These are phyloP conservation scores for Danio choprae DNA, from an alignment of 2,797 vertebrate species.

Conservation along the genomic window DNA sequence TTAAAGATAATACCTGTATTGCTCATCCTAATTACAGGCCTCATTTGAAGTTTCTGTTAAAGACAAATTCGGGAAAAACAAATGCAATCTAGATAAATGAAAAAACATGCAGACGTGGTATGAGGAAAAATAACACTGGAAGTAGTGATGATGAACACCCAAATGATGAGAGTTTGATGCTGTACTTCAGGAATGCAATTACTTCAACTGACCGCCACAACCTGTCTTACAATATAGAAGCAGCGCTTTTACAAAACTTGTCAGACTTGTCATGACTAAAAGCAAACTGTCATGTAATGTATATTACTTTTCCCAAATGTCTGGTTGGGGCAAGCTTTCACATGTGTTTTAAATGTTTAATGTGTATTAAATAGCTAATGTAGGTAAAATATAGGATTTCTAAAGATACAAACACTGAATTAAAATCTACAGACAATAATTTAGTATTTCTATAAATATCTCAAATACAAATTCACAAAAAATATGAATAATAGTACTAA, in stretches of 20 bases:
- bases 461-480: no score
- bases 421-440: no score
- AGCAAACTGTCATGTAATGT: not conserved
- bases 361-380: not conserved
- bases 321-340: not conserved
- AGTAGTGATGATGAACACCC: not conserved
- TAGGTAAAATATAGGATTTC: no score
- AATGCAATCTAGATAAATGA: not conserved
- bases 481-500: no score
- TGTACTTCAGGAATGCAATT: conserved; percentile 22
- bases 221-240: conserved; percentile 15
- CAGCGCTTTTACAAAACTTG: not conserved
- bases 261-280: not conserved
- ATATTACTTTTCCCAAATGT: not conserved
- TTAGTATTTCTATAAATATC: no score
- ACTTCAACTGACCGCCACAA: conserved; percentile 4
- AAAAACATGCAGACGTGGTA: not conserved
- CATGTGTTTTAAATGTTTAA: not conserved
- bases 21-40: not conserved
- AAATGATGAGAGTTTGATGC: not conserved
- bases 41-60: not conserved
- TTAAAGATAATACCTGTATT: not conserved
- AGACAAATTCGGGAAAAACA: not conserved
- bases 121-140: not conserved
- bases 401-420: no score